These are phyloP conservation scores for Brienomyrus brachyistius DNA, from an alignment of 2,113 vertebrate species.

Conservation along the genomic window DNA sequence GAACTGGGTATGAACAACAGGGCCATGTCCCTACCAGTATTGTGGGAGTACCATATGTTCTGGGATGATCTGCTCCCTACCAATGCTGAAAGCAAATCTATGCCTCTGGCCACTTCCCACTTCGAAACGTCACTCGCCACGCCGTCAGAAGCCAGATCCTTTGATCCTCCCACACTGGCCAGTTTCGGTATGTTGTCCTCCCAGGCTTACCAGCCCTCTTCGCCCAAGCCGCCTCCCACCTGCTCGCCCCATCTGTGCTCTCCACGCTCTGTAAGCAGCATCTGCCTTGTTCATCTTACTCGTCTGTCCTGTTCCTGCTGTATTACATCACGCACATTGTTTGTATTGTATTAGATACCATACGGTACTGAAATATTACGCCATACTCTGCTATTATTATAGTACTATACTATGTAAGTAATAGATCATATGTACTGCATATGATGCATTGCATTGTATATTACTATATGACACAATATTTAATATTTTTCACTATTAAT, in stretches of 20 bases:
- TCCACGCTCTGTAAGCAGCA: background rate
- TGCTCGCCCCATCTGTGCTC: background rate
- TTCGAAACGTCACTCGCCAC: background rate
- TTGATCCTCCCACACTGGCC: background rate
- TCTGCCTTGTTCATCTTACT: background rate
- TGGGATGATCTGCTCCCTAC: background rate
- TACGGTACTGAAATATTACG: background rate
- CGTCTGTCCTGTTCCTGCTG: background rate
- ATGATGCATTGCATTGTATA: background rate
- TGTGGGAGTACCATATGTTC: background rate
- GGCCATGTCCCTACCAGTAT: background rate
- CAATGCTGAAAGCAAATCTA: background rate
- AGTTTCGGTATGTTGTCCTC: background rate
- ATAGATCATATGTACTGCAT: background rate
- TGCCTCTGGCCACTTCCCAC: background rate
- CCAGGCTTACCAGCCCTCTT: background rate
- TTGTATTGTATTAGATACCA: background rate
- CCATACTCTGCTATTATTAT: background rate
- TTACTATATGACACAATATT: background rate
- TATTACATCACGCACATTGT: background rate
- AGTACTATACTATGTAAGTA: background rate
- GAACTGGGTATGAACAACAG: background rate
- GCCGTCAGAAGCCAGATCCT: background rate
- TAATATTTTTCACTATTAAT: background rate
- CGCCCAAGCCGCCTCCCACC: background rate